Evolutionary conservation across 2,113 vertebrate genomes (phyloP).

Genomic region (Cyrtonyx montezumae): DNA sequence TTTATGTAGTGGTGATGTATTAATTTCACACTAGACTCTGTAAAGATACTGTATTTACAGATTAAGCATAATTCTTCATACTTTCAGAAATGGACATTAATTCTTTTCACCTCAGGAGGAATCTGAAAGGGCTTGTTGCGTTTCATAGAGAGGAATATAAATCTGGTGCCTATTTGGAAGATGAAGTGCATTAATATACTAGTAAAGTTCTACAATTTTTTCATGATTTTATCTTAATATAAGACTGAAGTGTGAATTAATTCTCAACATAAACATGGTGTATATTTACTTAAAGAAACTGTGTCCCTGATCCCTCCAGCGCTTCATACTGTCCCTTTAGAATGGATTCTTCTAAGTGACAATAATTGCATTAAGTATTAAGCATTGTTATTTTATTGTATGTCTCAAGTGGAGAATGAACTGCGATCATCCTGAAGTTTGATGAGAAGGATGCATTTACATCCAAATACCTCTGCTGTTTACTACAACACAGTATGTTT

Average conservation of each 20-base stretch:
- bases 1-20: constrained; percentile 25
- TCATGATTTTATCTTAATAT: neutral
- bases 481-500: neutral
- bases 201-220: neutral
- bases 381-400: neutral
- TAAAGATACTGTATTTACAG: constrained; percentile 37
- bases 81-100: constrained; percentile 24
- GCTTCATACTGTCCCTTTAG: neutral
- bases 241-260: neutral
- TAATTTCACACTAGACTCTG: constrained; percentile 57
- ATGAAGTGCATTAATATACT: neutral
- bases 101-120: constrained; percentile 25
- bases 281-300: neutral
- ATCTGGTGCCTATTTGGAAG: constrained; percentile 14
- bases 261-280: neutral
- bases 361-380: neutral
- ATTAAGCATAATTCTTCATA: constrained; percentile 34
- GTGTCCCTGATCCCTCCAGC: neutral
- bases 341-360: neutral
- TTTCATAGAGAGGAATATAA: neutral
- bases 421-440: neutral
- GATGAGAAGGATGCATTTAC: neutral
- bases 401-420: neutral
- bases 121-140: constrained; percentile 18
- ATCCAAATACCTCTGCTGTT: neutral